A percentile compares a stretch with the other conserved stretches of the same genome.
These are phyloP conservation scores for Lepetodrilus schrolli DNA, from an alignment of 2,888 invertebrate genomes.

Conservation along the genomic window DNA sequence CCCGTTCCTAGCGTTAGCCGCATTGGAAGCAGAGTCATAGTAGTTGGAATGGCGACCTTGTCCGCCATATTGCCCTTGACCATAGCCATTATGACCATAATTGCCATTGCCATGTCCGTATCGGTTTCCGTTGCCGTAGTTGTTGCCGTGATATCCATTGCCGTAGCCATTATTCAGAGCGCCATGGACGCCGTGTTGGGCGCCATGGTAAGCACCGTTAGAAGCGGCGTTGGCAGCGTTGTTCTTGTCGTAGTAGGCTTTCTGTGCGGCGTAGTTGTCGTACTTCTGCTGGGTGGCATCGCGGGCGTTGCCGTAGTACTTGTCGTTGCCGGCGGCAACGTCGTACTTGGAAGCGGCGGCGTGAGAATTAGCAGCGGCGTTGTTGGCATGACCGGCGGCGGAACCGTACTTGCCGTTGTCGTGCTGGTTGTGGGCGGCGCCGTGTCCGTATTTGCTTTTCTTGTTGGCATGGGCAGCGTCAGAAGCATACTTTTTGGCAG, in stretches of 20 bases:
- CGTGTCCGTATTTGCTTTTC: neutral
- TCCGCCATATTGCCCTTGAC: neutral
- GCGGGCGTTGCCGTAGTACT: constrained; percentile 9
- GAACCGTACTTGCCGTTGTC: neutral
- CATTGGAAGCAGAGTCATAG: neutral
- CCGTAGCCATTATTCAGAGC: neutral
- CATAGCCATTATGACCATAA: neutral
- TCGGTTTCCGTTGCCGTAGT: neutral
- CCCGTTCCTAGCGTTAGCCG: neutral
- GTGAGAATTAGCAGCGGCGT: neutral
- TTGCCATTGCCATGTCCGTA: neutral
- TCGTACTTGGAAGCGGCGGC: neutral
- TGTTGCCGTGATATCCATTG: neutral
- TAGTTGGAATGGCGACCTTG: neutral
- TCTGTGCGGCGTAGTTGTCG: neutral
- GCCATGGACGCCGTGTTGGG: neutral
- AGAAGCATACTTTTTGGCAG: constrained; percentile 27
- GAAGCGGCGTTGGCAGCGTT: neutral
- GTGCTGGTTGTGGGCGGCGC: neutral
- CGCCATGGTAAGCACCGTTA: neutral
- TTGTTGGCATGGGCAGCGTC: constrained; percentile 29
- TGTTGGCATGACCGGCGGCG: neutral
- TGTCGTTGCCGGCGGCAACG: neutral
- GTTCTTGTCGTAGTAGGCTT: neutral
- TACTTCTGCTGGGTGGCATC: neutral